These are phyloP conservation scores for Halictus rubicundus DNA, from an alignment of 1,140 invertebrate genomes.

Conservation along the genomic window DNA sequence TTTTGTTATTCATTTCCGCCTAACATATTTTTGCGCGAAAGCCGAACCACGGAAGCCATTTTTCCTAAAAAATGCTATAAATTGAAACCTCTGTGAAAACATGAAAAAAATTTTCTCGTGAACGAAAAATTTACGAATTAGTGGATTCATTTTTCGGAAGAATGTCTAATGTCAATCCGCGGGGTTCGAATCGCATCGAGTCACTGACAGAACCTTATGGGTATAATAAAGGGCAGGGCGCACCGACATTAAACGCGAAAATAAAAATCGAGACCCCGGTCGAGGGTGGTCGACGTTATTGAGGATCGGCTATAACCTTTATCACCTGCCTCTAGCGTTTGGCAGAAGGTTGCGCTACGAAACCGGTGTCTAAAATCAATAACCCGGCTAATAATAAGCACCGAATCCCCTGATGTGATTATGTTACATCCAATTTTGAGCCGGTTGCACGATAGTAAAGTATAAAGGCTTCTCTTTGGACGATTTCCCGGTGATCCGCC, in stretches of 20 bases:
- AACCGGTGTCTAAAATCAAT: constrained; percentile 52
- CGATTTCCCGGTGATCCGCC: constrained; percentile 54
- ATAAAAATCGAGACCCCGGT: constrained; percentile 6
- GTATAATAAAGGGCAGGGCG: constrained; percentile 9
- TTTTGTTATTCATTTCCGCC: no score
- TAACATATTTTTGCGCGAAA: no score
- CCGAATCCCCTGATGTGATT: constrained; percentile 65
- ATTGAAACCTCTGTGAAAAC: no score
- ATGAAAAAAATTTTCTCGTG: no score
- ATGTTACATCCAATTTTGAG: constrained; percentile 64
- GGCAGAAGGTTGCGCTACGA: constrained; percentile 18
- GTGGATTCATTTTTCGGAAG: no score
- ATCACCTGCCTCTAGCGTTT: not conserved
- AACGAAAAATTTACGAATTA: no score
- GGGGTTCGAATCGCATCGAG: not conserved
- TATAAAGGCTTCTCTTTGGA: constrained; percentile 58
- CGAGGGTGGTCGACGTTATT: constrained; percentile 9
- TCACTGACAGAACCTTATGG: constrained; percentile 9
- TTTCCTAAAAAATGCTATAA: no score
- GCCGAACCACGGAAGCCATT: no score
- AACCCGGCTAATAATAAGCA: constrained; percentile 63
- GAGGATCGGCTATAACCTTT: constrained; percentile 47
- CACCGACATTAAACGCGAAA: constrained; percentile 28
- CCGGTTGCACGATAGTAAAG: constrained; percentile 11
- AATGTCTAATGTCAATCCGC: not conserved